phyloP scores from a whole-genome alignment of 2,888 invertebrate species.

The Agapetus fuscipes region DNA sequence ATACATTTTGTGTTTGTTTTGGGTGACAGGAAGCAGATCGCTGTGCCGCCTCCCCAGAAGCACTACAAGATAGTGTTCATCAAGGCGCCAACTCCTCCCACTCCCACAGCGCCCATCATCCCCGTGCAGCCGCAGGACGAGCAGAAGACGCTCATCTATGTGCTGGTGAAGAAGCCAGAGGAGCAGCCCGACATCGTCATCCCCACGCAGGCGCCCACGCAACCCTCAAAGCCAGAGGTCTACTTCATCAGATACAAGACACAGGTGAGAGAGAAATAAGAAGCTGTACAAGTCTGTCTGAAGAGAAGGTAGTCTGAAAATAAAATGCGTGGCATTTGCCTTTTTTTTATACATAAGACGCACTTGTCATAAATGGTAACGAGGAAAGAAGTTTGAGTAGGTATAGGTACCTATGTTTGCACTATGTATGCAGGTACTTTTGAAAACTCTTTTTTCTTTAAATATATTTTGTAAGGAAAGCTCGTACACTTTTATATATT shows the following conservation, averaged over 20 bases:
- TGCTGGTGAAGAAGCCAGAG: slow-evolving; percentile 81
- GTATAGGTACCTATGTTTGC: too few relatives aligned
- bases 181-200: slow-evolving; percentile 70
- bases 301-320: slow-evolving; percentile 2
- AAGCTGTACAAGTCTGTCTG: slow-evolving; percentile 1
- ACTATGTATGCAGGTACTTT: too few relatives aligned
- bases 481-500: too few relatives aligned
- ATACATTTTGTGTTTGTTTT: too few relatives aligned
- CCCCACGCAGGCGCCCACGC: slow-evolving; percentile 72
- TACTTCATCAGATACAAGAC: slow-evolving; percentile 87
- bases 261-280: slow-evolving; percentile 61
- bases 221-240: slow-evolving; percentile 82
- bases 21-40: slow-evolving; percentile 32
- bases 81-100: slow-evolving; percentile 58
- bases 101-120: slow-evolving; percentile 51
- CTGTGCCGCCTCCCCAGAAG: slow-evolving; percentile 57
- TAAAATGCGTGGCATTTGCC: background rate
- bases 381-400: too few relatives aligned
- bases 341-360: too few relatives aligned
- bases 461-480: too few relatives aligned
- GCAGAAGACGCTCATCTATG: slow-evolving; percentile 82
- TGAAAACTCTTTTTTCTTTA: too few relatives aligned
- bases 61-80: slow-evolving; percentile 82
- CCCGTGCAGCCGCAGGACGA: slow-evolving; percentile 73
- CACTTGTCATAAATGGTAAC: too few relatives aligned